phyloP scores from a whole-genome alignment of 92 coral and sea anemone species.

The Epizoanthus illoricatus region DNA sequence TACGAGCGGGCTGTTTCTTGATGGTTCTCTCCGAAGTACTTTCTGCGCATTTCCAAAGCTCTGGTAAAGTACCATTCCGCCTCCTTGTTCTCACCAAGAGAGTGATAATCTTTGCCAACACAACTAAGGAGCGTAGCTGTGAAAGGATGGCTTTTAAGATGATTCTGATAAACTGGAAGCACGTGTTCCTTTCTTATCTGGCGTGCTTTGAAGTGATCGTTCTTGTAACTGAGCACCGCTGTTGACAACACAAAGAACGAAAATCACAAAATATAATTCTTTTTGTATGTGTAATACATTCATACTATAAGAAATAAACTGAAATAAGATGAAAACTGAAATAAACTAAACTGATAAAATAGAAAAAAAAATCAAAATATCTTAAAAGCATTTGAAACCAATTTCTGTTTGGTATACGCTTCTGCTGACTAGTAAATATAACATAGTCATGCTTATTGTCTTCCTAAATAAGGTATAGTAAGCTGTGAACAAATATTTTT shows the following conservation, averaged over 20 bases:
- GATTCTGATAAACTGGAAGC: constrained; percentile 43
- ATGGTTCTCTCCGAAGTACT: constrained; percentile 47
- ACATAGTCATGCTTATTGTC: too few species aligned
- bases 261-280: too few species aligned
- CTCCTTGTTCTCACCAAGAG: constrained; percentile 31
- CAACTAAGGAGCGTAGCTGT: constrained; percentile 55
- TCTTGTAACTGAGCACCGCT: not conserved
- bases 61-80: constrained; percentile 29
- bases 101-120: constrained; percentile 49
- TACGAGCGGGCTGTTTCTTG: constrained; percentile 56
- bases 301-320: too few species aligned
- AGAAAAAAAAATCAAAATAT: too few species aligned
- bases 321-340: too few species aligned
- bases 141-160: constrained; percentile 50
- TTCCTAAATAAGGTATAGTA: too few species aligned
- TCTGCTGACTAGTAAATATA: too few species aligned
- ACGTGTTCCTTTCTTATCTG: constrained; percentile 14
- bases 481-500: too few species aligned
- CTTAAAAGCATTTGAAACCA: too few species aligned
- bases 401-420: too few species aligned
- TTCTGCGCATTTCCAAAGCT: constrained; percentile 47
- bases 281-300: too few species aligned
- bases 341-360: not conserved
- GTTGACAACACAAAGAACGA: not conserved
- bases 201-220: constrained; percentile 29